A percentile compares a stretch with the other conserved stretches of the same genome.
phyloP scores from a whole-genome alignment of 2,113 vertebrate species.

The Cairina moschata region DNA sequence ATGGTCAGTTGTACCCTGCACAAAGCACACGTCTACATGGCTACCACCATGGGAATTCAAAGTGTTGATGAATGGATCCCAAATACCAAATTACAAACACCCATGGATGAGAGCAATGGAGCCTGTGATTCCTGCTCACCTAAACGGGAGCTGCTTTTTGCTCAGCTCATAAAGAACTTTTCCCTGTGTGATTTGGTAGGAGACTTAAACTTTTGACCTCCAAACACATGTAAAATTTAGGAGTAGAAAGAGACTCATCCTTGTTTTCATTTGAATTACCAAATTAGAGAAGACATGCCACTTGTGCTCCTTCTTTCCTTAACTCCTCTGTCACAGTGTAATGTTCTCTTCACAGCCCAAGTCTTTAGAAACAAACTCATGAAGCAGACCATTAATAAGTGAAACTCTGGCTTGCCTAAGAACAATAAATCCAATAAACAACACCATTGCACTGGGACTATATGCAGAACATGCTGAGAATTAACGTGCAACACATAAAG shows the following conservation, averaged over 20 bases:
- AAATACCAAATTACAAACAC: background rate
- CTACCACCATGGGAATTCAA: background rate
- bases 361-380: background rate
- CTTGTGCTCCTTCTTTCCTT: background rate
- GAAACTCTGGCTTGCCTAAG: background rate
- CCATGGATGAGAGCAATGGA: background rate
- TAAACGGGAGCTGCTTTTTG: background rate
- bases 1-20: rapidly evolving
- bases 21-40: rapidly evolving
- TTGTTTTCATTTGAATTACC: background rate
- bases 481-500: background rate
- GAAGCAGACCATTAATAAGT: background rate
- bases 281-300: background rate
- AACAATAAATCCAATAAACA: background rate
- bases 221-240: background rate
- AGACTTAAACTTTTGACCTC: background rate
- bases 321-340: background rate
- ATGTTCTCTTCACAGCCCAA: background rate
- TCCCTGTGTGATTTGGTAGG: background rate
- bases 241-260: background rate
- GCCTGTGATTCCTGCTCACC: background rate
- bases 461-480: background rate
- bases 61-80: background rate
- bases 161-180: background rate
- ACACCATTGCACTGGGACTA: background rate